These are phyloP conservation scores for Ammospiza nelsoni DNA, from an alignment of 2,113 vertebrate species.

Conservation along the genomic window DNA sequence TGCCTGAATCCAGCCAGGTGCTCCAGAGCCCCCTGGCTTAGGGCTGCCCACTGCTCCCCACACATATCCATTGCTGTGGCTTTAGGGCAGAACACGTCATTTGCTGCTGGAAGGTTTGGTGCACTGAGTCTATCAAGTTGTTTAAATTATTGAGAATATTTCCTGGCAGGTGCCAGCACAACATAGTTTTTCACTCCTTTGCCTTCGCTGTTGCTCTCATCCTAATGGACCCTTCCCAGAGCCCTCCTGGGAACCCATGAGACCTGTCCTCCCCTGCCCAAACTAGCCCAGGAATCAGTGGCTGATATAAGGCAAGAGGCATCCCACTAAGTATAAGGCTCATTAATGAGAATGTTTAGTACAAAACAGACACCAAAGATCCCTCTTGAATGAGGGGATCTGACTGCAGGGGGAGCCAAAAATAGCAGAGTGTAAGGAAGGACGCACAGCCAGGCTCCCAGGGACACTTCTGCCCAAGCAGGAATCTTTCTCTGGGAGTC, in stretches of 20 bases:
- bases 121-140: neutral
- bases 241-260: neutral
- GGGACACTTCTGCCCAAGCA: neutral
- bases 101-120: neutral
- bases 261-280: neutral
- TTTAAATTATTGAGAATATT: neutral
- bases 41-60: neutral
- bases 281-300: neutral
- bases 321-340: neutral
- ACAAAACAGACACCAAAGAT: neutral
- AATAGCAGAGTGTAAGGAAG: neutral
- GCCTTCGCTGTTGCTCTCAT: neutral
- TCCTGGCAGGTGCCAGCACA: neutral
- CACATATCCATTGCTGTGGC: fast-evolving
- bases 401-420: neutral
- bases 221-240: neutral
- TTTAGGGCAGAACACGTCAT: neutral
- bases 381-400: neutral
- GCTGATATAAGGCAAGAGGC: neutral
- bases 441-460: neutral
- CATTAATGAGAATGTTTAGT: neutral
- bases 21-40: neutral
- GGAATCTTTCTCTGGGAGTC: neutral
- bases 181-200: neutral
- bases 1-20: fast-evolving